Percentiles rank a stretch among this genome's conserved stretches.
Conservation (phyloP, 2,888 invertebrate genomes). For the Lasioglossum villosulum region DNA sequence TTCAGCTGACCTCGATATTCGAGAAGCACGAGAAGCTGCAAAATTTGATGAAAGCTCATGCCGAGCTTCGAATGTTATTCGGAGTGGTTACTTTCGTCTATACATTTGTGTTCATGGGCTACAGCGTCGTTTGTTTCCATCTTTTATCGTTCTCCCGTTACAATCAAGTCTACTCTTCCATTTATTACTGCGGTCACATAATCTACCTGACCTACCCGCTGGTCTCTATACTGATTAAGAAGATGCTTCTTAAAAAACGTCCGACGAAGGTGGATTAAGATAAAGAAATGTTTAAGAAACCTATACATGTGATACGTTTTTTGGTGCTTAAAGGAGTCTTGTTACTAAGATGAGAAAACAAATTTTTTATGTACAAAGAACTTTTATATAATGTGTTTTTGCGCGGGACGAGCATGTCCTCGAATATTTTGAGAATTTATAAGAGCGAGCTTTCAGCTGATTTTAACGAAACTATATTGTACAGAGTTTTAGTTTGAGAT, state of each 20-base stretch:
- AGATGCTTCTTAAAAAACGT: conserved; percentile 11
- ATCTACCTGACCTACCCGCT: conserved; percentile 89
- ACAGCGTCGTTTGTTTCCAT: conserved; percentile 91
- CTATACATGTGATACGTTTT: neutral
- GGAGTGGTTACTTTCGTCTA: conserved; percentile 89
- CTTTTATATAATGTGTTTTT: neutral
- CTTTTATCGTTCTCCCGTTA: conserved; percentile 90
- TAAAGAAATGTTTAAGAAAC: neutral
- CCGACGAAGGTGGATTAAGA: neutral
- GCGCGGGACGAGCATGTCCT: neutral
- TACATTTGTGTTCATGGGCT: conserved; percentile 93
- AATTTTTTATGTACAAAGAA: neutral
- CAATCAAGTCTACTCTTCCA: conserved; percentile 87
- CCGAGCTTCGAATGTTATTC: conserved; percentile 83
- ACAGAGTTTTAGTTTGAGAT: neutral
- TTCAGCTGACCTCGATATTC: conserved; percentile 87
- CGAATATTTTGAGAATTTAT: neutral
- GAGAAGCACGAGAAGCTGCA: conserved; percentile 85
- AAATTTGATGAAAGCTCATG: conserved; percentile 83
- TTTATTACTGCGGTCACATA: conserved; percentile 90
- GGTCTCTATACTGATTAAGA: conserved; percentile 79
- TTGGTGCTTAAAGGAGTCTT: conserved; percentile 12
- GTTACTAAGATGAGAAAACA: neutral
- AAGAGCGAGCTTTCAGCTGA: neutral
- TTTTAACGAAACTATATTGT: neutral